Percentiles rank a stretch among this genome's conserved stretches.
Evolutionary conservation across 2,888 invertebrate species (phyloP).

Genomic region (Heliconius charithonia): DNA sequence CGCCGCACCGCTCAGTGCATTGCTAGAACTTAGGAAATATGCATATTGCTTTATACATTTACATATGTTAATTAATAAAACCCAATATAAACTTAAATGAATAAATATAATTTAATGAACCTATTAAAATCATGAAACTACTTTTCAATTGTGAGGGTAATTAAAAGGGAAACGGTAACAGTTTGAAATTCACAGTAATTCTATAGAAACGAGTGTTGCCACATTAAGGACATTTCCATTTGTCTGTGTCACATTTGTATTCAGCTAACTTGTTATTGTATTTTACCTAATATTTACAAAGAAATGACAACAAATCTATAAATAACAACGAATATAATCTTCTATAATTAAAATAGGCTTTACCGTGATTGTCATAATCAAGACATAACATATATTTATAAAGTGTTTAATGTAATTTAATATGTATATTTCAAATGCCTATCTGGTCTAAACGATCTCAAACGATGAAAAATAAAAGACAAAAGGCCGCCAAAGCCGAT

Average conservation of each 20-base stretch:
- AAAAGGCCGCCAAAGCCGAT: neutral
- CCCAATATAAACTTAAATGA: too few relatives aligned
- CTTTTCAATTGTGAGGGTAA: constrained; percentile 52
- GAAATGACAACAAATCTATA: neutral
- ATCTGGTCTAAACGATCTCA: neutral
- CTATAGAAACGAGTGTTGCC: constrained; percentile 47
- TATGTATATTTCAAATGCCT: neutral
- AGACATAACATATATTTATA: neutral
- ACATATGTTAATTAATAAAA: too few relatives aligned
- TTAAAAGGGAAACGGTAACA: constrained; percentile 63
- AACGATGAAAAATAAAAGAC: neutral
- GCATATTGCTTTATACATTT: too few relatives aligned
- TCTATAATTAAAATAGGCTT: neutral
- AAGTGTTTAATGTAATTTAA: neutral
- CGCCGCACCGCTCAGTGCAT: too few relatives aligned
- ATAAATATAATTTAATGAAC: too few relatives aligned
- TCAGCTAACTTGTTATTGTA: constrained; percentile 45
- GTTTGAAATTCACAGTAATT: constrained; percentile 54
- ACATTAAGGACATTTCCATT: constrained; percentile 51
- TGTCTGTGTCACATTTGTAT: constrained; percentile 46
- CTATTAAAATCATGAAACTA: neutral
- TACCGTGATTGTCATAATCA: too few relatives aligned
- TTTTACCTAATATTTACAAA: constrained; percentile 4
- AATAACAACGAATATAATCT: neutral
- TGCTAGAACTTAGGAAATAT: too few relatives aligned